Evolutionary conservation across 2,888 invertebrate species (phyloP).

Genomic region (Pachliopta kotzebuea): DNA sequence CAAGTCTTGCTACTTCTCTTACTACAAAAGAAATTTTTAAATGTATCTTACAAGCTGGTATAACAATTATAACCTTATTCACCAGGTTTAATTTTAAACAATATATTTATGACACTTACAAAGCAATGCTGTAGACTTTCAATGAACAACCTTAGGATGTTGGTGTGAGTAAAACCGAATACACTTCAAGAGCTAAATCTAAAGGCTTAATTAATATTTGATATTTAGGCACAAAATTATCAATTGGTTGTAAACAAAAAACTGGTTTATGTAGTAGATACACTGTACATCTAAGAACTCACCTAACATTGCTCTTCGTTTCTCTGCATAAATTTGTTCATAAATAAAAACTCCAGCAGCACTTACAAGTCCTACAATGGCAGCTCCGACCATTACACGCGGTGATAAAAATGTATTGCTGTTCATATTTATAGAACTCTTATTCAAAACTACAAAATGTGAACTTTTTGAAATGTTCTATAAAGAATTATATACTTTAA

Average conservation of each 20-base stretch:
- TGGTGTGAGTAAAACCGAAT: too few relatives aligned
- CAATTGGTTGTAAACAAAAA: too few relatives aligned
- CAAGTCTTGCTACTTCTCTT: conserved; percentile 64
- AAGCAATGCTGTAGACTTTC: too few relatives aligned
- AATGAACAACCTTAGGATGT: too few relatives aligned
- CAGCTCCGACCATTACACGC: conserved; percentile 68
- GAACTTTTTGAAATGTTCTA: not conserved
- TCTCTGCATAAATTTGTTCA: conserved; percentile 73
- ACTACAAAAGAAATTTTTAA: conserved; percentile 48
- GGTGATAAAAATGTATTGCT: conserved; percentile 44
- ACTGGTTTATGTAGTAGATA: not conserved
- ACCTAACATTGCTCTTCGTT: conserved; percentile 70
- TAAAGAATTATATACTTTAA: not conserved
- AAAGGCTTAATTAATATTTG: too few relatives aligned
- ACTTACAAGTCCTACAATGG: conserved; percentile 72
- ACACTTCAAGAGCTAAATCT: too few relatives aligned
- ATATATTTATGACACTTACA: too few relatives aligned
- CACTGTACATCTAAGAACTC: conserved; percentile 35
- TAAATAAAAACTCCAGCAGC: conserved; percentile 75
- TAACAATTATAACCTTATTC: too few relatives aligned
- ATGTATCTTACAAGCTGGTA: too few relatives aligned
- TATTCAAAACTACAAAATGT: not conserved
- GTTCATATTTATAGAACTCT: conserved; percentile 12
- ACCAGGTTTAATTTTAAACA: too few relatives aligned
- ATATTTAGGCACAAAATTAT: too few relatives aligned